phyloP scores from a whole-genome alignment of 2,113 vertebrate genomes.

The Pseudonaja textilis region DNA sequence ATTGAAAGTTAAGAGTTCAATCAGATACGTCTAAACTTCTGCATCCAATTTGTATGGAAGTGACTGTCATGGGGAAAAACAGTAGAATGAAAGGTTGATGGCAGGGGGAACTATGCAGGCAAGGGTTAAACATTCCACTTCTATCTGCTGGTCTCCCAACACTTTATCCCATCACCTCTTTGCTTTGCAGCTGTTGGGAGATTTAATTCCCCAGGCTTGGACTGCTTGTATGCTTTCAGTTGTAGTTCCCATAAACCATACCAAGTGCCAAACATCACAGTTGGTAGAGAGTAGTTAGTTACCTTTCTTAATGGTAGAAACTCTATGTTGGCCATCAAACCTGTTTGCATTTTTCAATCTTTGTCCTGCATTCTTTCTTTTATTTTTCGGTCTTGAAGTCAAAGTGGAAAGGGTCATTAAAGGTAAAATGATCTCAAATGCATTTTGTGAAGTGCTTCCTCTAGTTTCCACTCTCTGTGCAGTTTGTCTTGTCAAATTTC shows the following conservation, averaged over 20 bases:
- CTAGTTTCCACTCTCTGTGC: slow-evolving; percentile 53
- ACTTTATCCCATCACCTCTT: not conserved
- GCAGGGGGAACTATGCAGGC: not conserved
- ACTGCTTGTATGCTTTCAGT: not conserved
- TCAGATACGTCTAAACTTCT: not conserved
- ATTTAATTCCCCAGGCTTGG: not conserved
- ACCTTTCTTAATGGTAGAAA: slow-evolving; percentile 11
- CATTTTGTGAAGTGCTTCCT: slow-evolving; percentile 55
- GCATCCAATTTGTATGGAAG: not conserved
- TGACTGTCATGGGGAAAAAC: not conserved
- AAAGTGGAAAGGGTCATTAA: slow-evolving; percentile 82
- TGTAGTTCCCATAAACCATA: not conserved
- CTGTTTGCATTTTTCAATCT: slow-evolving; percentile 19
- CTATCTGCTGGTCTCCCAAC: not conserved
- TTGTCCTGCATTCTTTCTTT: slow-evolving; percentile 54
- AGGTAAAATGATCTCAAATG: slow-evolving; percentile 71
- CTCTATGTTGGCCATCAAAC: not conserved
- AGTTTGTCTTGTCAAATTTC: slow-evolving; percentile 13
- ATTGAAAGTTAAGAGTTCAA: not conserved
- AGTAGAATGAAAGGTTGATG: not conserved
- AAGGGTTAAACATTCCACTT: not conserved
- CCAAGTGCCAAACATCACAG: not conserved
- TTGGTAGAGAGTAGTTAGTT: not conserved
- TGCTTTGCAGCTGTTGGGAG: not conserved
- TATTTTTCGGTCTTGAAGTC: slow-evolving; percentile 73